Base-by-base conservation (phyloP, 2,797 vertebrate species). In the Sebastes cheni region DNA sequence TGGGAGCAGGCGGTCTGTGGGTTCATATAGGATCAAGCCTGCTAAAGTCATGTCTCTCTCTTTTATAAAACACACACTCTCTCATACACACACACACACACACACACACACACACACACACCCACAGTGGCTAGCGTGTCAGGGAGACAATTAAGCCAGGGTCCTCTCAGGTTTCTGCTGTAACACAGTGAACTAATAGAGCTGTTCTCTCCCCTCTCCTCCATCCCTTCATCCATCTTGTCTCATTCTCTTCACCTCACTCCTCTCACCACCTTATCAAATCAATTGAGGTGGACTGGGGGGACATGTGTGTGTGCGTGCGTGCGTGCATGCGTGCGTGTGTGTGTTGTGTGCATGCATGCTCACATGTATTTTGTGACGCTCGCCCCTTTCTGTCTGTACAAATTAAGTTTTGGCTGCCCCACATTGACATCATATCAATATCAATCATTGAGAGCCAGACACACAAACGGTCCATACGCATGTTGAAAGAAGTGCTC, bases 101-200 rank as follows among this genome's bases (percentile, higher is more conserved):
- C 67, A 67, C 67, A 59, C 72, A 93, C 90, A 92, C 91, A 93
- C 56, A 56, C 22, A 29, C 65, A 34, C 67, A 30, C 60, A 23
- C 62, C 50, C 94, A 91, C 91, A 92, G 86, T 89, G 82, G 88
- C 73, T 92, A 93, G 88, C 79, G 14, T 96, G 96, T 96, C 96
- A 96, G 80, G 93, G 94, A 96, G 96, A 96, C 95, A 96, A 96
- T 96, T 95, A 96, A 92, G 81, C 74, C 1, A 77, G 82, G 86
- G 74, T 89, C 90, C 93, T 95, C 95, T 97, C 94, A 91, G 81
- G 90, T 95, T 93, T 95, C 95, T 95, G 94, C 95, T 95, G 95
- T 95, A 96, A 95, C 93, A 65, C 81, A 83, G 86, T 56, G 90
- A 88, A 89, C 93, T 96, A 94, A 96, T 93, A 93, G 93, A 95